A percentile compares a stretch with the other conserved stretches of the same genome.
Conservation (phyloP, 2,888 invertebrate species). For the Eupithecia exiguata region DNA sequence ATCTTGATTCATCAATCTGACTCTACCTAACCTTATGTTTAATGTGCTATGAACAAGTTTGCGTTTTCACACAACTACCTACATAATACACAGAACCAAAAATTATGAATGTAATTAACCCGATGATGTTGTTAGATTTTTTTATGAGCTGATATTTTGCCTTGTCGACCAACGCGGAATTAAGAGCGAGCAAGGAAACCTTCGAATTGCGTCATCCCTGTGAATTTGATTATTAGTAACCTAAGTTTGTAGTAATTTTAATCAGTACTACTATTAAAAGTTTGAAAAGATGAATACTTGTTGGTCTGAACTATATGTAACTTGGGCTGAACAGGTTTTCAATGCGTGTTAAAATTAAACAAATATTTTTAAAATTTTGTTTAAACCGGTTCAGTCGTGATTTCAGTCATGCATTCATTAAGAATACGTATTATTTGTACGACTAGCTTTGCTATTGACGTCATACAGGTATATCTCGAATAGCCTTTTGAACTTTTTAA, state of each 20-base stretch:
- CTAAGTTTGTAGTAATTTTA: not conserved
- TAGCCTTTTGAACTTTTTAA: not conserved
- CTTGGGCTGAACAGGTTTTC: not conserved
- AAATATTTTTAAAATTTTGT: not conserved
- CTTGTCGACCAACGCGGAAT: constrained; percentile 5
- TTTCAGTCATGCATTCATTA: constrained; percentile 1
- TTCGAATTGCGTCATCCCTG: constrained; percentile 18
- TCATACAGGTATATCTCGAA: not conserved
- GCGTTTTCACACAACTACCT: not conserved
- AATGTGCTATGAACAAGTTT: not conserved
- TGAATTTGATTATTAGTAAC: not conserved
- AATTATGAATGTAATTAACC: not conserved
- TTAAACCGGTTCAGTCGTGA: constrained; percentile 4
- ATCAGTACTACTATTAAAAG: not conserved
- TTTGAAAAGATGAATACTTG: not conserved
- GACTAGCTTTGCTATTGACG: not conserved
- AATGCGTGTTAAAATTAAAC: not conserved
- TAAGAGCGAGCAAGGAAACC: constrained; percentile 6
- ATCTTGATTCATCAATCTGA: not conserved
- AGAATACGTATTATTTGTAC: not conserved
- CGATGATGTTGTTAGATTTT: not conserved
- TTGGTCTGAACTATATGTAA: not conserved
- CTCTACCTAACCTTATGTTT: not conserved
- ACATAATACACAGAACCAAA: not conserved
- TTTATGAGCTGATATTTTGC: not conserved